Base-by-base conservation (phyloP, 2,797 vertebrate genomes). In the Enteromius treurensis region DNA sequence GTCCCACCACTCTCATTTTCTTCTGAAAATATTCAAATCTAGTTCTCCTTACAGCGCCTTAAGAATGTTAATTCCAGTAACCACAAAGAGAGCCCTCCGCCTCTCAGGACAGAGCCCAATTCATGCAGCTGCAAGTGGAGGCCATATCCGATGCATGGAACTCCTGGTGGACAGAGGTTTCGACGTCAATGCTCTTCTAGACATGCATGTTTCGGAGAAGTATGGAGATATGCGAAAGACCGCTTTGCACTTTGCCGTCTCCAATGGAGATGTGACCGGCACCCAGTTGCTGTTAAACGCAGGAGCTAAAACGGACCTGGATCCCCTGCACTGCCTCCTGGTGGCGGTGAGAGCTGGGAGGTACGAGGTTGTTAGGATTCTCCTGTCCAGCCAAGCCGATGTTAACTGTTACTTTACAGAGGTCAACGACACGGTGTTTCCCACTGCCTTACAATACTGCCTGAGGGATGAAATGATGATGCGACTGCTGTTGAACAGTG, bases 391-490 rank as follows among this genome's bases (percentile, higher is more conserved):
- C 0, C 93, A 92, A 71, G 96, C 96, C 0, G 92, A 97, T 0
- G 96, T 97, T 80, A 98, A 97, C 90, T 96, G 95, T 84, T 96
- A 94, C 90, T 98, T 97, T 84, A 95, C 93, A 67, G 92, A 90
- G 62, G 92, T 97, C 62, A 96, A 92, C 58, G 95, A 98, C 84
- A 97, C 94, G 0, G 92, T 92, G 83, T 99, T 98, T 77, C 96
- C 96, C 87, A 96, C 96, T 0, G 96, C 95, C 67, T 92, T 97
- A 87, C 96, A 96, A 87, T 98, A 97, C 65, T 96, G 96, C 74
- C 90, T 98, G 32, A 96, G 93, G 29, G 96, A 97, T 2, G 96
- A 97, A 86, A 91, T 92, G 17, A 97, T 98, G 97, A 94, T 97
- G 92, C 92, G 96, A 58, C 90, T 98, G 86, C 86, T 99, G 88